These are phyloP conservation scores for Saccostrea echinata DNA, from an alignment of 1,140 invertebrate genomes.

Conservation along the genomic window DNA sequence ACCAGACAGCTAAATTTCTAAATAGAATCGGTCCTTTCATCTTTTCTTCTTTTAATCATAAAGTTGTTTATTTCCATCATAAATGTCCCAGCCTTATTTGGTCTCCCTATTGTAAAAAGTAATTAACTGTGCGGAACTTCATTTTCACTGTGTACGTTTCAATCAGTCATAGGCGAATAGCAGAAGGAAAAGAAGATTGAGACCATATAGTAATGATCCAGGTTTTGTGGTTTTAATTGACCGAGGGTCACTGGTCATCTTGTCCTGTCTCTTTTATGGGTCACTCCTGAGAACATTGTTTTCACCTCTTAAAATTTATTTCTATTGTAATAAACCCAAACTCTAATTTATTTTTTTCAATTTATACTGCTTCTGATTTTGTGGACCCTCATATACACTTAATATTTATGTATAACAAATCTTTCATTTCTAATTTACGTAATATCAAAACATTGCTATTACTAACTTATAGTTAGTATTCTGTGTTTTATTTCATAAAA, in stretches of 20 bases:
- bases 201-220: neutral
- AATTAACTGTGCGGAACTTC: slow-evolving; percentile 18
- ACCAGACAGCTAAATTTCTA: neutral
- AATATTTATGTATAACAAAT: neutral
- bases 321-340: neutral
- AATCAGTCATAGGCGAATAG: neutral
- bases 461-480: too few species aligned
- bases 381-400: neutral
- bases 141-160: slow-evolving; percentile 22
- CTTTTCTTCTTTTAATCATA: slow-evolving; percentile 36
- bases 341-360: neutral
- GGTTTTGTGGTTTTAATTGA: slow-evolving; percentile 7
- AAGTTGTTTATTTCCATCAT: slow-evolving; percentile 31
- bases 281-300: neutral
- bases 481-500: too few species aligned
- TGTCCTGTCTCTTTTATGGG: neutral
- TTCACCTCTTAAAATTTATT: neutral
- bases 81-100: neutral
- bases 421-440: neutral
- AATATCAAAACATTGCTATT: too few species aligned
- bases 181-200: neutral
- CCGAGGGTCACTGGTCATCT: neutral
- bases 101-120: neutral
- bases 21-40: neutral
- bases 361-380: neutral